Evolutionary conservation across 2,888 invertebrate genomes (phyloP), one percentile per base, ranked within the genome.

Genomic region (Lepidochrysops patricia): DNA sequence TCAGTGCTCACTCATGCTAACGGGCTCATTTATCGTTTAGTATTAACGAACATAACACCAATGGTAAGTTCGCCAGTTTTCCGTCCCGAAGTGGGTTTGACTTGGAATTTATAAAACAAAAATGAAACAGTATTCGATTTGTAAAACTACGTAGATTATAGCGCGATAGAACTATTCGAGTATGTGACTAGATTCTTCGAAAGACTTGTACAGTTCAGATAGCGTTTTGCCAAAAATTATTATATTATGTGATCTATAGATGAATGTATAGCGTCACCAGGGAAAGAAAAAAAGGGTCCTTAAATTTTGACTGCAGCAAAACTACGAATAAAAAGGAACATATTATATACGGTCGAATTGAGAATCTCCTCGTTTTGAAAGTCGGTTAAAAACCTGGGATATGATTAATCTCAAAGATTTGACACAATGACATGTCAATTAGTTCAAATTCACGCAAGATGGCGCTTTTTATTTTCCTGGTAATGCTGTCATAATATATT

Each of bases 171-270:
- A 59, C 43, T 57, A 57, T 37, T 34, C 34, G 34, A 54, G 15
- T 19, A 57, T 60, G 49, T 63, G 57, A 60, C 60, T 58, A 67
- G 66, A 61, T 67, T 62, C 60, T 58, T 64, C 60, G 61, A 50
- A 59, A 57, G 60, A 62, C 61, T 54, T 74, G 72, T 76, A 78
- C 70, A 80, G 80, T 79, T 82, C 80, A 82, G 71, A 75, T 73
- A 76, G 74, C 72, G 72, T 81, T 82, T 84, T 84, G 87, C 87
- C 87, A 88, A 88, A 86, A 79, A 67, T 63, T 66, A 63, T 63
- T 76, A 75, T 75, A n/a, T n/a, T n/a, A 79, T 87, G 84, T 87
- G 84, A 87, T 87, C 76, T 74, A 76, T 85, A 84, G 81, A 74
- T 68, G 72, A 74, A 73, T 68, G 37, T 43, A 37, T 43, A 23